Conservation (phyloP, 2,797 vertebrate species). For the Bovichtus diacanthus region DNA sequence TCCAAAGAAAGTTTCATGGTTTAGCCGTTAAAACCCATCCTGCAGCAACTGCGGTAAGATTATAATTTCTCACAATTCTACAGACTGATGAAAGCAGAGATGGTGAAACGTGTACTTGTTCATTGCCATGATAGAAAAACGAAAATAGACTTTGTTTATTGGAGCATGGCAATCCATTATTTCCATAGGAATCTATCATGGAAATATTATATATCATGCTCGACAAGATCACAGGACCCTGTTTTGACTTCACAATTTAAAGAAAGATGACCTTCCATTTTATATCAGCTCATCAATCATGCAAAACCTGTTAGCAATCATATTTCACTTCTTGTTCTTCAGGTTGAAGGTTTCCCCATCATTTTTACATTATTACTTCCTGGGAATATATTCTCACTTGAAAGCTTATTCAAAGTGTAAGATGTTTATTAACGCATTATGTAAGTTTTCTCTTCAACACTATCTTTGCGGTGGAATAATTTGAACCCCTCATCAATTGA, state of each 20-base stretch:
- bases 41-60: neutral
- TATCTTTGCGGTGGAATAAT: neutral
- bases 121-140: neutral
- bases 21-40: neutral
- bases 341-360: neutral
- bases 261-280: neutral
- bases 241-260: neutral
- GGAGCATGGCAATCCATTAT: neutral
- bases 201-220: too few relatives aligned
- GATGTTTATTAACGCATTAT: neutral
- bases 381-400: neutral
- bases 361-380: neutral
- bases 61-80: too few relatives aligned
- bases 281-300: slow-evolving; percentile 26
- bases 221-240: neutral
- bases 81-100: neutral
- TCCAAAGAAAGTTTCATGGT: neutral
- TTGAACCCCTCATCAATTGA: neutral
- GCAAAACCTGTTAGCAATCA: slow-evolving; percentile 13
- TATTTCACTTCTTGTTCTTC: neutral
- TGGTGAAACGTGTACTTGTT: neutral
- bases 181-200: slow-evolving; percentile 2
- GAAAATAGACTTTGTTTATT: slow-evolving; percentile 1
- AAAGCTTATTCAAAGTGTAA: neutral
- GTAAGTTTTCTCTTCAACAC: neutral